Evolutionary conservation across 37 sponge, comb jelly and placozoan species (phyloP).

Genomic region (Crambe crambe): DNA sequence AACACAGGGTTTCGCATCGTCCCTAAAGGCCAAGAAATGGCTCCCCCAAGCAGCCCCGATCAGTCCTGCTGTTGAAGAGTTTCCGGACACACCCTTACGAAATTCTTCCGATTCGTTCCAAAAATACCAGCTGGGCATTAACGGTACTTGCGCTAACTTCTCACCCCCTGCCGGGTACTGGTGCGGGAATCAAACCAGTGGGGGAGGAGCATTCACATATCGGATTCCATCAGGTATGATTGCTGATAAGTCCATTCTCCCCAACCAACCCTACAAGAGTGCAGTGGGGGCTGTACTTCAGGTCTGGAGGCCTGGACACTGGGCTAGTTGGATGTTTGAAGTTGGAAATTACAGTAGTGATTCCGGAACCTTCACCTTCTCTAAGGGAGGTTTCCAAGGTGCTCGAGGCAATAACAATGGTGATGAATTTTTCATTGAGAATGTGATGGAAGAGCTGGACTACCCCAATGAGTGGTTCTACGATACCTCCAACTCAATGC

Average conservation of each 20-base stretch:
- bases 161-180: constrained; percentile 71
- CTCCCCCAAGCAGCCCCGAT: constrained; percentile 5
- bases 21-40: constrained; percentile 24
- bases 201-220: constrained; percentile 52
- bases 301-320: constrained; percentile 60
- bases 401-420: constrained; percentile 60
- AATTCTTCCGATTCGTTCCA: constrained; percentile 36
- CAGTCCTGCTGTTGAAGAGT: constrained; percentile 11
- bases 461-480: constrained; percentile 77
- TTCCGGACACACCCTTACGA: constrained; percentile 24
- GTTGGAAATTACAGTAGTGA: constrained; percentile 22
- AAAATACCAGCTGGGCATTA: constrained; percentile 52
- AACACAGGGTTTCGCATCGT: constrained; percentile 61
- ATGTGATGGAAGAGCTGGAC: constrained; percentile 63
- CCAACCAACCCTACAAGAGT: constrained; percentile 56
- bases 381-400: constrained; percentile 72
- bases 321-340: constrained; percentile 79
- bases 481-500: constrained; percentile 20
- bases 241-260: constrained; percentile 29
- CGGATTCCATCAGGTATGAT: constrained; percentile 34
- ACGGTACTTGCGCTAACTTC: constrained; percentile 45
- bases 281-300: constrained; percentile 64
- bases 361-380: constrained; percentile 33
- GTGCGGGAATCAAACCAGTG: constrained; percentile 33
- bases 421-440: constrained; percentile 60